Conservation (phyloP, 2,888 invertebrate species). For the Agonopterix subpropinquella region DNA sequence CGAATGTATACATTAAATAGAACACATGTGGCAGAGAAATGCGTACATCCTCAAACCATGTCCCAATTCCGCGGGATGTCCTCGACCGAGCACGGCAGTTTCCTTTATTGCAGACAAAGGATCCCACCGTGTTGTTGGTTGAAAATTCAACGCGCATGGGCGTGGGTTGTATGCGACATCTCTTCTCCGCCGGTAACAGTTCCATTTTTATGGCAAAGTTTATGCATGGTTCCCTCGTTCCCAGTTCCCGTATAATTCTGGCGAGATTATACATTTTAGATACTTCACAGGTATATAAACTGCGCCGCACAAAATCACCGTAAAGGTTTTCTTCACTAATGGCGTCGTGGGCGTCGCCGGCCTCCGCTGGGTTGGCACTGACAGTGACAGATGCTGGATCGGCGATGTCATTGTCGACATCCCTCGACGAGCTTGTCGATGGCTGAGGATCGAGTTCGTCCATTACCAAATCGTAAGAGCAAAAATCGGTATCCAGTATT, state of each 20-base stretch:
- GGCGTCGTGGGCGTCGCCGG: not conserved
- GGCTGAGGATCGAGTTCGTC: not conserved
- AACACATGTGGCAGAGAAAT: constrained; percentile 4
- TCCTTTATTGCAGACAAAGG: no score
- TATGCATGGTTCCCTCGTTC: not conserved
- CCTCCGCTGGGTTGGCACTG: not conserved
- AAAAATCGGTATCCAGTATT: not conserved
- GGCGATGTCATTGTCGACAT: no score
- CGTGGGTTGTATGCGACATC: no score
- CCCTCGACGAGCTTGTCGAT: not conserved
- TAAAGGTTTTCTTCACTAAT: not conserved
- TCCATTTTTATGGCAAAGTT: not conserved
- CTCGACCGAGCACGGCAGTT: no score
- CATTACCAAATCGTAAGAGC: not conserved
- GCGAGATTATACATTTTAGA: not conserved
- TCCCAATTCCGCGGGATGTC: no score
- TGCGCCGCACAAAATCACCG: not conserved
- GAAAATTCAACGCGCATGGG: no score
- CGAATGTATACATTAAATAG: constrained; percentile 7
- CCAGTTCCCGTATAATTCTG: not conserved
- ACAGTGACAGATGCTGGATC: no score
- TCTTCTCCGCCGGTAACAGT: not conserved
- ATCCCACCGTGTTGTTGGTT: no score
- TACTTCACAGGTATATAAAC: not conserved
- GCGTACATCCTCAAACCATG: no score